Base-by-base conservation (phyloP, 2,888 invertebrate genomes). In the Drosophila leonis region DNA sequence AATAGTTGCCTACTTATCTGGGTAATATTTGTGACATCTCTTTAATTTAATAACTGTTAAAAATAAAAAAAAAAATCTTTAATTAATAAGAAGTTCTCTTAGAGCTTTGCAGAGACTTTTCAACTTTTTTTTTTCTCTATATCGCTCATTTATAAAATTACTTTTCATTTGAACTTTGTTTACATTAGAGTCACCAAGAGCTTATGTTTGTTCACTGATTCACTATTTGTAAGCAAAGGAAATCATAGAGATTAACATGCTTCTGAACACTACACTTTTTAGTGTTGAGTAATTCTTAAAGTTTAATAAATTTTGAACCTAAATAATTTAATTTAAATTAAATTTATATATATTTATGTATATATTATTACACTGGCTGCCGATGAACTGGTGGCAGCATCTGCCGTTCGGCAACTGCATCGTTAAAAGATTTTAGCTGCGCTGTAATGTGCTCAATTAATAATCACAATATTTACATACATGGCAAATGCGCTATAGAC, bases 1-100 rank as follows among this genome's bases (percentile, higher is more conserved):
- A 35, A 20, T 18, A 46, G 31, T 39, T 37, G 44, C 44, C 52
- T 52, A 66, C 68, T 66, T 66, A 39, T 46, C 12, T 24, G 54
- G 18, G 37, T 18, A 44, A 29, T 29, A 9, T 13, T 41, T 5
- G 1, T 0, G 4, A 18, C 4, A 39, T n/a, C 24, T 4, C 2
- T 24, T 24, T 4, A 24, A 24, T 4, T 10, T 10, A 18, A 18
- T 18, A 10, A 18, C 41, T 41, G 5, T 13, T 13, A 7, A 24
- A 20, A 12, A 20, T 13, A 5, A 13, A 12, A 8, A 1, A 5
- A 20, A 0, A 5, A 10, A 12, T 12, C 9, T n/a, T 9, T 5
- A 41, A 9, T 4, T 41, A 18, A n/a, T 8, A n/a, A 41, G 1
- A 24, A 24, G 9, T 13, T 2, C 7, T 7, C 6, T 24, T 44